Percentiles rank a stretch among this genome's conserved stretches.
phyloP scores from a whole-genome alignment of 2,797 vertebrate genomes.

The Tiaroga cobitis region DNA sequence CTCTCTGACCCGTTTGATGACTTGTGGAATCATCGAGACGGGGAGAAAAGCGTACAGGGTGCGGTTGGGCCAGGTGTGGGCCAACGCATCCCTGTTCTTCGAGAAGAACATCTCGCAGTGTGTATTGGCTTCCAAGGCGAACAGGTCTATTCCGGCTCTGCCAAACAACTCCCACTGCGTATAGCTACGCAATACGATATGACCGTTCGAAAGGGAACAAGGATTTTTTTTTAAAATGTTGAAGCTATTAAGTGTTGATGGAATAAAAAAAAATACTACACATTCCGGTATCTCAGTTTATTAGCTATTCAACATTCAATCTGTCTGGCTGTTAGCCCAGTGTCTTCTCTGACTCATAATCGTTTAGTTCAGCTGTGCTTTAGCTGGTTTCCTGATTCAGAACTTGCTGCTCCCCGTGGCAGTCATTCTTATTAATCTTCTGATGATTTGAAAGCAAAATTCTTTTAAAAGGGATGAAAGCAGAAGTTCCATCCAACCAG shows the following conservation, averaged over 20 bases:
- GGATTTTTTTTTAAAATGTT: background rate
- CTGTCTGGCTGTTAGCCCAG: conserved; percentile 20
- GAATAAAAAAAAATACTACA: conserved; percentile 17
- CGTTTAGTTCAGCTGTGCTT: conserved; percentile 23
- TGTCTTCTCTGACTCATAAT: conserved; percentile 32
- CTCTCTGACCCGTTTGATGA: no score
- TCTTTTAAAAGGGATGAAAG: conserved; percentile 46
- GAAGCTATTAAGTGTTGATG: conserved; percentile 27
- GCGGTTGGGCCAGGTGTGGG: no score
- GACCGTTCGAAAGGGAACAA: background rate
- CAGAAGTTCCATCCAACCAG: conserved; percentile 44
- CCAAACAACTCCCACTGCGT: no score
- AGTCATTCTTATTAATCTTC: conserved; percentile 42
- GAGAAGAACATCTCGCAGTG: no score
- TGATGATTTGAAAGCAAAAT: conserved; percentile 31
- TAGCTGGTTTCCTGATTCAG: conserved; percentile 31
- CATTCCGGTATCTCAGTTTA: conserved; percentile 31
- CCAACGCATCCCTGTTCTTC: no score
- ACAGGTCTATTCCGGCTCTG: no score
- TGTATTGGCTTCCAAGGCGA: no score
- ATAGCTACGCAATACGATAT: no score
- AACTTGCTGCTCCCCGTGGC: conserved; percentile 24
- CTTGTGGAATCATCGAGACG: no score
- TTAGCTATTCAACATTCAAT: conserved; percentile 42
- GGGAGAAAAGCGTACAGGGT: no score